Evolutionary conservation across 2,113 vertebrate species (phyloP).

Genomic region (Chamaetylas fuelleborni): DNA sequence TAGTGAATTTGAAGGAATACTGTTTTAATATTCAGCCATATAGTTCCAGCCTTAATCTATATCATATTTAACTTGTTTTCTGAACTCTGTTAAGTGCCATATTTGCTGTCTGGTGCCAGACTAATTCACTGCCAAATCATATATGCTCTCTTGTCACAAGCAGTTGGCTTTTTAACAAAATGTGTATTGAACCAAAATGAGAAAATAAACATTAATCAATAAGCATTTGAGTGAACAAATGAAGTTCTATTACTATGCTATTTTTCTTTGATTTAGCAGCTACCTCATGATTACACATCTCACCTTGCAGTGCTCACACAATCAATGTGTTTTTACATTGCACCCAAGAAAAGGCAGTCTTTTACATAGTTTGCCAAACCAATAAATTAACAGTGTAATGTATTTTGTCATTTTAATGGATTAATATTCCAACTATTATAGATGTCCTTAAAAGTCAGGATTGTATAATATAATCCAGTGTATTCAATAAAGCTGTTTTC

Average conservation of each 20-base stretch:
- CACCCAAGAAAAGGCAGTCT: neutral
- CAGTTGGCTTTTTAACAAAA: neutral
- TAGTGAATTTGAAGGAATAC: neutral
- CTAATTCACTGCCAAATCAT: neutral
- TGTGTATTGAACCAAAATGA: neutral
- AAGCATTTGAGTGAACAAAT: neutral
- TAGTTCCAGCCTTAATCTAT: neutral
- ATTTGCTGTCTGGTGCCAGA: neutral
- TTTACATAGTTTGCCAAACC: neutral
- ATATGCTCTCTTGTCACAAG: neutral
- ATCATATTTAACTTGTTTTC: neutral
- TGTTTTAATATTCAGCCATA: neutral
- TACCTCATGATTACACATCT: neutral
- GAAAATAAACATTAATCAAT: neutral
- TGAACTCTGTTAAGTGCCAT: neutral
- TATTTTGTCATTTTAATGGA: neutral
- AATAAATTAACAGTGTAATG: neutral
- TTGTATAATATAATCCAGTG: neutral
- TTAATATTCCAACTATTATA: constrained; percentile 5
- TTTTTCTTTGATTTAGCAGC: neutral
- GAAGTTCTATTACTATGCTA: neutral
- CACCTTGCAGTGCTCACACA: neutral
- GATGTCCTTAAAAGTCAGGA: neutral
- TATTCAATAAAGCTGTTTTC: neutral
- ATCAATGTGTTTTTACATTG: neutral